Conservation (phyloP, 2,113 vertebrate genomes). For the Columba livia region DNA sequence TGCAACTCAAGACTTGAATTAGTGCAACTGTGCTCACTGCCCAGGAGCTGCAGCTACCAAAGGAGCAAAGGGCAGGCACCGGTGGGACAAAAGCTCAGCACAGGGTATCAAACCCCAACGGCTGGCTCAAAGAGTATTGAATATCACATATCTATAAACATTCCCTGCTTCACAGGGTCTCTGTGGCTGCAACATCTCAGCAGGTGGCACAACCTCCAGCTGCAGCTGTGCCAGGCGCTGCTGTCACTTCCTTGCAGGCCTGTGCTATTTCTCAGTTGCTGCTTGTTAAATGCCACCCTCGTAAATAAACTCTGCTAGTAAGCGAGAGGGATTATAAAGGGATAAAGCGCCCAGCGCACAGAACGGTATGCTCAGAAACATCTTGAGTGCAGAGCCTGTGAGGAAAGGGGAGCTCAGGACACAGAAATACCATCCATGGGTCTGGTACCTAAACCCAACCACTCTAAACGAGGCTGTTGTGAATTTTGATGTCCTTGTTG, state of each 20-base stretch:
- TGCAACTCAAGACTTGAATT: too few relatives aligned
- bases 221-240: rapidly evolving
- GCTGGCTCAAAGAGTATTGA: too few relatives aligned
- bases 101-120: too few relatives aligned
- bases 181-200: too few relatives aligned
- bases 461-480: neutral
- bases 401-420: neutral
- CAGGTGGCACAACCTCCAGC: neutral
- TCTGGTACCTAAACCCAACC: neutral
- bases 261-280: neutral
- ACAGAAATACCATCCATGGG: rapidly evolving
- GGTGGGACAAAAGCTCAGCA: too few relatives aligned
- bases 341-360: neutral
- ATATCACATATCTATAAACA: too few relatives aligned
- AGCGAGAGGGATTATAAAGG: neutral
- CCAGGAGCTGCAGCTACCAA: too few relatives aligned
- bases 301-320: neutral
- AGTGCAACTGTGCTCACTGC: too few relatives aligned
- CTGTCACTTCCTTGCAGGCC: neutral
- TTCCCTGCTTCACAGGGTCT: too few relatives aligned
- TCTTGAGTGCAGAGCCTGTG: neutral
- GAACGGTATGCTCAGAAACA: neutral
- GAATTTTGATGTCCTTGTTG: neutral
- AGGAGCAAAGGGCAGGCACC: too few relatives aligned
- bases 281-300: neutral